Base-by-base conservation (phyloP, 1,140 invertebrate genomes). In the Drosophila funebris region DNA sequence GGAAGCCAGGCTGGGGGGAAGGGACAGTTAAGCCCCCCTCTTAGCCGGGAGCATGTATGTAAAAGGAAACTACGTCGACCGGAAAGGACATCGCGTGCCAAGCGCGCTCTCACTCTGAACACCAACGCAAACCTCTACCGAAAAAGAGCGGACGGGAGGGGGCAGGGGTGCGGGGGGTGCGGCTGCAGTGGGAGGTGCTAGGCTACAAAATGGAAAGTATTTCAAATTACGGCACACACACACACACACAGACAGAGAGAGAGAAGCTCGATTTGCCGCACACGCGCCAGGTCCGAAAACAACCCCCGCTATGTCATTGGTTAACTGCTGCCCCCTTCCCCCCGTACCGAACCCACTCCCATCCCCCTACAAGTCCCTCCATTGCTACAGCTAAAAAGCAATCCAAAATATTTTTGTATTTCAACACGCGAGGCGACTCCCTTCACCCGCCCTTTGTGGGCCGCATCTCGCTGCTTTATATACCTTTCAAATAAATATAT, bases 71-170 rank as follows among this genome's bases (percentile, higher is more conserved):
- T 83, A 73, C 83, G 83, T 76, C 75, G 80, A 87, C 70, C 85
- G 90, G 90, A 91, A 91, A 81, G 89, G 89, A 90, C 89, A 90
- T 90, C 89, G 85, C 85, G 76, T 90, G 85, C 79, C 83, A 64
- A 73, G 74, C 77, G 41, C 57, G 57, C 76, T 67, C 80, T 67
- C 73, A 73, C 73, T 76, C 68, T 50, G 41, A 29, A 84, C 50
- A 74, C 70, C 60, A 37, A 46, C 43, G 68, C 43, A 50, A 31
- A 14, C 6, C 27, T n/a, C 31, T 18, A 29, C 20, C 33, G 13
- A 11, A 37, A 18, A 37, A 8, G 50, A 43, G 13, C 20, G 37
- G 29, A n/a, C n/a, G n/a, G n/a, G n/a, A n/a, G 11, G 7, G 39
- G n/a, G 33, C 2, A 33, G 56, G 61, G 24, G n/a, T 56, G 33